phyloP scores from a whole-genome alignment of 2,888 invertebrate species.

The Oxytorus armatus region DNA sequence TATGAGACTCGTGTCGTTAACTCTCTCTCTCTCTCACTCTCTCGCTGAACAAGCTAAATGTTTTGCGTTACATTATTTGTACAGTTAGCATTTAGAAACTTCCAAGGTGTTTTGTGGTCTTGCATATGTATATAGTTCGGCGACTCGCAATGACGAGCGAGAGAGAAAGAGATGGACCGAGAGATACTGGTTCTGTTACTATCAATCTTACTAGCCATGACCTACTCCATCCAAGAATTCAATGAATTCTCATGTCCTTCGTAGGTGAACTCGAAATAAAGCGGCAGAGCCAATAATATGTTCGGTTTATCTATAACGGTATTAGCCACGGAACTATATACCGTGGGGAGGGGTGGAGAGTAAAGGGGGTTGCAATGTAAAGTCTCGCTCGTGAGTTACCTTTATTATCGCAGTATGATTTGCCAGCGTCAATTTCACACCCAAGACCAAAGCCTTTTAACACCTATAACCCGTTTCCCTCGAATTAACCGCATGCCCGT shows the following conservation, averaged over 20 bases:
- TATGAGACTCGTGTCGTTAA: too few species aligned
- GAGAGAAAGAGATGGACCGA: slow-evolving; percentile 40
- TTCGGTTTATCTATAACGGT: slow-evolving; percentile 28
- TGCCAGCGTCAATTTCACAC: slow-evolving; percentile 20
- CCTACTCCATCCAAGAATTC: slow-evolving; percentile 70
- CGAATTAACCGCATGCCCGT: too few species aligned
- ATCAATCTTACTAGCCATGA: slow-evolving; percentile 70
- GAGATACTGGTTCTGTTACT: slow-evolving; percentile 44
- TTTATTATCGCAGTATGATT: slow-evolving; percentile 55
- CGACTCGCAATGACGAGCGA: slow-evolving; percentile 44
- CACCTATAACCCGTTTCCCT: too few species aligned
- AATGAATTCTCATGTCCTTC: slow-evolving; percentile 71
- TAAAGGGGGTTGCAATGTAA: too few species aligned
- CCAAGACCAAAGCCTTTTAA: slow-evolving; percentile 57
- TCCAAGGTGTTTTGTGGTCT: slow-evolving; percentile 34
- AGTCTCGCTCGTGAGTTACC: slow-evolving; percentile 17
- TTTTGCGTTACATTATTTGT: slow-evolving; percentile 37
- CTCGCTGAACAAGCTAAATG: too few species aligned
- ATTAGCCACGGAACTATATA: background rate
- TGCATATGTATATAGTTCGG: slow-evolving; percentile 15
- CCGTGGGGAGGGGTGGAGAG: background rate
- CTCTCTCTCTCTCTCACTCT: too few species aligned
- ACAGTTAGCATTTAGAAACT: slow-evolving; percentile 54
- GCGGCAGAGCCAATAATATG: slow-evolving; percentile 37
- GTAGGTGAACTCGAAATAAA: slow-evolving; percentile 67